Evolutionary conservation across 2,113 vertebrate genomes (phyloP).

Genomic region (Upupa epops): DNA sequence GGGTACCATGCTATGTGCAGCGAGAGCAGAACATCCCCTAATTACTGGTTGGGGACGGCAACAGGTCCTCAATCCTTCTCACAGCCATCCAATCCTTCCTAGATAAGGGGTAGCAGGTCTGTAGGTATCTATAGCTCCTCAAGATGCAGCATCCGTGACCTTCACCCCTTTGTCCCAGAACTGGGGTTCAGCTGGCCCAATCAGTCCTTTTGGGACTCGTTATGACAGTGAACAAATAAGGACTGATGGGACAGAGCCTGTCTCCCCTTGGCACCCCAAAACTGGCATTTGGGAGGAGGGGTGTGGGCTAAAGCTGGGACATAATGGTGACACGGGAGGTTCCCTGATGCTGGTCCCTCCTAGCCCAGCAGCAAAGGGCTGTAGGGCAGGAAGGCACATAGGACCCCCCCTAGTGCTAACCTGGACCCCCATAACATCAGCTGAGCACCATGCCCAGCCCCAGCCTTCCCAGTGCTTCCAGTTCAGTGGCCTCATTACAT

Average conservation of each 20-base stretch:
- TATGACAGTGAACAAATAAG: constrained; percentile 26
- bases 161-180: not conserved
- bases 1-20: rapidly evolving
- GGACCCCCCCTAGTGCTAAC: not conserved
- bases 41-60: not conserved
- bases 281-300: not conserved
- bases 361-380: not conserved
- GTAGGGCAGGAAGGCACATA: not conserved
- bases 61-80: not conserved
- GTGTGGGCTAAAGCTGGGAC: not conserved
- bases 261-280: not conserved
- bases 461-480: not conserved
- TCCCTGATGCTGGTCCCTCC: not conserved
- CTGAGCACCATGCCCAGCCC: not conserved
- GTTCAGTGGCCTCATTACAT: not conserved
- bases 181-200: constrained; percentile 52
- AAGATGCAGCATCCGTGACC: constrained; percentile 50
- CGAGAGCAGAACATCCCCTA: rapidly evolving
- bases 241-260: not conserved
- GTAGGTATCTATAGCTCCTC: not conserved
- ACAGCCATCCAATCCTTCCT: not conserved
- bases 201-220: constrained; percentile 44
- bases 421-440: rapidly evolving
- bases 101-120: not conserved
- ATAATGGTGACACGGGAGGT: rapidly evolving